Evolutionary conservation across 2,888 invertebrate genomes (phyloP), one percentile per base, ranked within the genome.

Genomic region (Phorcus lineatus): DNA sequence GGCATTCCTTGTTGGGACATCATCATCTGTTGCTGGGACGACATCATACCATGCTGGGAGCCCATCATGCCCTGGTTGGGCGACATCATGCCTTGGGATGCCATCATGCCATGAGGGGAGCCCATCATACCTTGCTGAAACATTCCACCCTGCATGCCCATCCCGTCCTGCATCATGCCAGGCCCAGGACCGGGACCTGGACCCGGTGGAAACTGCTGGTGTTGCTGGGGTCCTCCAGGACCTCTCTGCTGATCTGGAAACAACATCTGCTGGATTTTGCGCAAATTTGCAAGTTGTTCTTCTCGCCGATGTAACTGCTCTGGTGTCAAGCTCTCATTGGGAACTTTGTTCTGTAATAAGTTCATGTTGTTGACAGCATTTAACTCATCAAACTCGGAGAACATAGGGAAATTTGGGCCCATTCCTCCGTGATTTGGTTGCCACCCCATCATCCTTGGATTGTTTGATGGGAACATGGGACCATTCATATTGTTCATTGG

Each of bases 261-360:
- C 80, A 98, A 94, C 95, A 97, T 96, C 92, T 97, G 96, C 31
- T 98, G 97, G 96, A 98, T 97, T 94, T 98, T 97, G 84, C 96
- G 94, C 84, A 99, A 95, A 82, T 96, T 97, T 6, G 98, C 98
- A 76, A 99, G 94, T 90, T 98, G 97, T 91, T 97, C 97, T 93
- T 98, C 98, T 82, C 99, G 95, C 92, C 98, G 97, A 84, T 97
- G 97, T 79, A 97, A 95, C 93, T 99, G 98, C 92, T 98, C 97
- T 53, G 98, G 98, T 78, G 99, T 99, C 88, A 99, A 94, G 94
- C 98, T 98, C 94, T 98, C 98, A 94, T 93, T 91, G 9, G 92
- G 91, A 62, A 92, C 91, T 88, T 92, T 92, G 82, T 86, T 91
- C 77, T 91, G 91, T 76, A 90, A 88, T 79, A 92, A 83, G 82